A percentile compares a stretch with the other conserved stretches of the same genome.
Conservation (phyloP, 1,140 invertebrate species). For the Reticulitermes speratus region DNA sequence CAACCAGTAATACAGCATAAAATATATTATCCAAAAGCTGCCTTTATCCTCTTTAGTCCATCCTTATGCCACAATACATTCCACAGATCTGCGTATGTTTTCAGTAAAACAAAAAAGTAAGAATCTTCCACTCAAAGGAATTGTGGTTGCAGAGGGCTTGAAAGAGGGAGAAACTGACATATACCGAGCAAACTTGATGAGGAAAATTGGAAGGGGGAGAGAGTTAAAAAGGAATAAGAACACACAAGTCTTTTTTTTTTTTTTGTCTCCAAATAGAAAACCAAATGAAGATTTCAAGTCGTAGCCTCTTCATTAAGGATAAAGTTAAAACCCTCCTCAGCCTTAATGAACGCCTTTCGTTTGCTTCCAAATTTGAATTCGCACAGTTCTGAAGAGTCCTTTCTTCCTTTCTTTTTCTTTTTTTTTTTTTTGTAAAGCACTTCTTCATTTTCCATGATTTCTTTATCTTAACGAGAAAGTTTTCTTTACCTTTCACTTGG, state of each 20-base stretch:
- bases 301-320: neutral
- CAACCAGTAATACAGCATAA: no score
- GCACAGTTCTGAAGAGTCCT: neutral
- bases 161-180: neutral
- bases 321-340: slow-evolving; percentile 1
- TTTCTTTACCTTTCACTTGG: neutral
- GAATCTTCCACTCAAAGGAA: neutral
- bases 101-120: neutral
- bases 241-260: neutral
- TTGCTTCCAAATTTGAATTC: slow-evolving; percentile 16
- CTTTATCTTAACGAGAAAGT: slow-evolving; percentile 1
- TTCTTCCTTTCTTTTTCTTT: neutral
- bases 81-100: neutral
- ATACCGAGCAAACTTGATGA: neutral
- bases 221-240: neutral
- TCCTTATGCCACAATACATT: neutral
- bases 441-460: slow-evolving; percentile 1
- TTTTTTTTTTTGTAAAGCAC: neutral
- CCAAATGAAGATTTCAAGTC: neutral
- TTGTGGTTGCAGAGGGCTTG: neutral
- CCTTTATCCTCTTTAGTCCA: neutral
- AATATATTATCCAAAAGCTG: neutral
- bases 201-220: neutral
- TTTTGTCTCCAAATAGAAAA: slow-evolving; percentile 17
- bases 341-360: neutral